Percentiles rank a stretch among this genome's conserved stretches.
These are phyloP conservation scores for Leuciscus idus DNA, from an alignment of 2,113 vertebrate genomes.

Conservation along the genomic window DNA sequence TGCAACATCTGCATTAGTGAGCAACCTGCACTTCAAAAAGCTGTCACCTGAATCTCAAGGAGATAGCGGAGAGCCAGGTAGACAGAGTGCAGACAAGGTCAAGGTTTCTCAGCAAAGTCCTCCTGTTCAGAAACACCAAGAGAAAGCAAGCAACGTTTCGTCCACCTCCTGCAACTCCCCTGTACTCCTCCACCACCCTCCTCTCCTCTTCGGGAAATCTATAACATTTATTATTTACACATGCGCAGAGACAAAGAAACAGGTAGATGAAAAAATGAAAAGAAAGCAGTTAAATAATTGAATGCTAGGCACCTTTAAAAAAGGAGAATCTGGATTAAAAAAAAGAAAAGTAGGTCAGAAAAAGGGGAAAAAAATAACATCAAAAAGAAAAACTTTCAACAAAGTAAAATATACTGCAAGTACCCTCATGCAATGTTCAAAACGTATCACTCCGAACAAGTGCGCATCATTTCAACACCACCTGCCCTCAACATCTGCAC, in stretches of 20 bases:
- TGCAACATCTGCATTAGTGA: conserved; percentile 47
- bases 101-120: conserved; percentile 48
- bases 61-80: conserved; percentile 34
- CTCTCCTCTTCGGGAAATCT: conserved; percentile 61
- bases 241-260: conserved; percentile 69
- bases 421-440: conserved; percentile 59
- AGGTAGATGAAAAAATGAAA: conserved; percentile 67
- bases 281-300: conserved; percentile 73
- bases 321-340: conserved; percentile 52
- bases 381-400: conserved; percentile 68
- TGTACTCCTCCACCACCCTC: conserved; percentile 37
- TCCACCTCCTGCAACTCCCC: conserved; percentile 29
- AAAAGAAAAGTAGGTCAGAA: conserved; percentile 67
- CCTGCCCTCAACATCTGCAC: not conserved
- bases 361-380: conserved; percentile 63
- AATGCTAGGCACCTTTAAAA: conserved; percentile 60
- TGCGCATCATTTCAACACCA: conserved; percentile 24
- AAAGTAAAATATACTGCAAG: conserved; percentile 62
- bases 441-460: conserved; percentile 50
- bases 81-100: conserved; percentile 59
- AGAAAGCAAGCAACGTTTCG: conserved; percentile 39
- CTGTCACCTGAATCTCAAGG: conserved; percentile 46
- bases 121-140: conserved; percentile 48
- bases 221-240: conserved; percentile 79
- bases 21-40: conserved; percentile 50